Percentiles rank a stretch among this genome's conserved stretches.
These are phyloP conservation scores for Gymnocephalus cernua DNA, from an alignment of 2,113 vertebrate genomes.

Conservation along the genomic window DNA sequence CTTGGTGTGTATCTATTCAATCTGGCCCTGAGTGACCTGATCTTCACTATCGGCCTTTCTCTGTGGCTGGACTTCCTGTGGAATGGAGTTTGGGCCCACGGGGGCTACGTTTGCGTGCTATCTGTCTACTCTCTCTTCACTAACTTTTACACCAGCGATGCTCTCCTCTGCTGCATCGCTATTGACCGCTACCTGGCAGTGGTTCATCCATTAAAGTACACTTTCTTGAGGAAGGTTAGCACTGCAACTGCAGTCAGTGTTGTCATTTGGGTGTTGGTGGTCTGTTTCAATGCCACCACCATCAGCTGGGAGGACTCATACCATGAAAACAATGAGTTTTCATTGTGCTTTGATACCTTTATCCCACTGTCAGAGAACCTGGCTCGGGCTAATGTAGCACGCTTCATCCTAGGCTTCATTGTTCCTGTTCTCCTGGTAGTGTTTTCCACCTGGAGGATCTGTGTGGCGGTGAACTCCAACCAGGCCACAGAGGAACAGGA, in stretches of 20 bases:
- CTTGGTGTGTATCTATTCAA: conserved; percentile 91
- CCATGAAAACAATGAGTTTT: conserved; percentile 7
- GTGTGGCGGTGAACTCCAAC: conserved; percentile 84
- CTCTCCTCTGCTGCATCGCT: conserved; percentile 91
- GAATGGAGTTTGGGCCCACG: conserved; percentile 84
- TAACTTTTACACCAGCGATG: conserved; percentile 90
- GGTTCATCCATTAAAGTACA: conserved; percentile 87
- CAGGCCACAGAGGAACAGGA: conserved; percentile 86
- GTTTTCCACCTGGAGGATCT: conserved; percentile 86
- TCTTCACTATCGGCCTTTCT: conserved; percentile 84
- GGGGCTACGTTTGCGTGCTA: conserved; percentile 68
- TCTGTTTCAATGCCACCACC: conserved; percentile 82
- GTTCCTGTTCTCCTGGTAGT: conserved; percentile 84
- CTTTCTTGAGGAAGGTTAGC: conserved; percentile 82
- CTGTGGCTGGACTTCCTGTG: conserved; percentile 88
- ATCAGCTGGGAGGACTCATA: conserved; percentile 78
- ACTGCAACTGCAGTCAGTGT: conserved; percentile 80
- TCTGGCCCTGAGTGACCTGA: conserved; percentile 89
- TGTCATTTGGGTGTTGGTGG: conserved; percentile 85
- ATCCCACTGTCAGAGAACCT: conserved; percentile 82
- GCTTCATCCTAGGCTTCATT: conserved; percentile 84
- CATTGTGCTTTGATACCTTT: conserved; percentile 87
- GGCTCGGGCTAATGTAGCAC: conserved; percentile 73
- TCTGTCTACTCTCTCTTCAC: conserved; percentile 84
- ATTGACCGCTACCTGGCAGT: conserved; percentile 89